Evolutionary conservation across 2,113 vertebrate genomes (phyloP), one percentile per base, ranked within the genome.

Genomic region (Probosciger aterrimus): DNA sequence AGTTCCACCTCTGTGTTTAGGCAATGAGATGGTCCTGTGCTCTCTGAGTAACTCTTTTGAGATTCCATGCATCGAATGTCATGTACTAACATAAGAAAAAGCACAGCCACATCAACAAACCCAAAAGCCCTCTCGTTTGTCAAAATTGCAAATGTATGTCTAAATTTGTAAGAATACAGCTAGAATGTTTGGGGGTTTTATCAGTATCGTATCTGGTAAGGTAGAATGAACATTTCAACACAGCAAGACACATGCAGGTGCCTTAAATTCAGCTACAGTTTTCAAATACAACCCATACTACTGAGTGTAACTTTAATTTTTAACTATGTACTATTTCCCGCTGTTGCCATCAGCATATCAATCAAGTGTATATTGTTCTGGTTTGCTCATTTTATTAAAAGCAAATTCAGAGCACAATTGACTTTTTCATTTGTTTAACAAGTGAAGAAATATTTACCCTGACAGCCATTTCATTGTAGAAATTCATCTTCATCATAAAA

Each of bases 401-500:
- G 97, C 33, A 97, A 98, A 98, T 98, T 98, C 97, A 76, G 96
- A 98, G 97, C 98, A 98, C 98, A 98, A 98, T 98, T 98, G 98
- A 98, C 98, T 98, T 98, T 98, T 98, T 98, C 98, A 98, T 99
- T 98, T 98, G 98, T 98, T 98, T 99, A 99, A 99, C 98, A 98
- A 98, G 98, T 98, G 97, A 98, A 98, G 98, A 98, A 98, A 99
- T 99, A 99, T 99, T 99, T 99, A 99, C 99, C 99, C 98, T 99
- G 99, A 99, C 98, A 98, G 99, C 99, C 99, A 99, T 99, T 98
- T 98, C 98, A 97, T 99, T 98, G 98, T 99, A 99, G 98, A 99
- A 98, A 99, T 99, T 98, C 98, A 99, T 99, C 99, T 99, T 99
- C 99, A 99, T 99, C 98, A 98, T 98, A 98, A 98, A 99, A 99